Base-by-base conservation (phyloP, 2,797 vertebrate species). In the Catamblyrhynchus diadema region DNA sequence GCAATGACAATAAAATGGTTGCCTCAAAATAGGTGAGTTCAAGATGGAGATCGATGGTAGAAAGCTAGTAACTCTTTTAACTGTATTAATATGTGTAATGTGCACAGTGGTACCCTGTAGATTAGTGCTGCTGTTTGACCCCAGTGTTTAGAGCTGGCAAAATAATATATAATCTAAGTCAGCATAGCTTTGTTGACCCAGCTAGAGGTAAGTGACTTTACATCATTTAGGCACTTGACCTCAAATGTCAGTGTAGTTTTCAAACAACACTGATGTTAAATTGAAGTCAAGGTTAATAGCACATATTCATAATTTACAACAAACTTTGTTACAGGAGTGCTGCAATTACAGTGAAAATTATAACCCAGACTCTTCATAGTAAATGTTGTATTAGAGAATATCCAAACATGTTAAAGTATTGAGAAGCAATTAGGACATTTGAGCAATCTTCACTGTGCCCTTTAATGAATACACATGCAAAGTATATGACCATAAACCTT, bases 261-360 rank as follows among this genome's bases (percentile, higher is more conserved):
- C 53, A 74, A 35, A 67, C 35, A 89, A 62, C 72, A 86, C 8
- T 41, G 22, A 62, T 56, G 33, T 87, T 89, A 74, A 87, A 82
- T 39, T 87, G 60, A 92, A 92, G 75, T 91, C 50, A 59, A 88
- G 50, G 61, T 91, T 95, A 93, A 90, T 84, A 73, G 65, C 44
- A 80, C 13, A 54, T 85, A 54, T 67, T 77, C 1, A 0, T 85
- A 80, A 77, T 91, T 91, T 93, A 37, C 64, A 82, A 37, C 50
- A 87, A 92, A 83, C 35, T 93, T 94, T 73, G 27, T 78, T 69
- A 62, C 23, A 88, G 28, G 50, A 77, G 45, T 70, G 41, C 45
- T 90, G 51, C 70, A 70, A 75, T 93, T 95, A 84, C 16, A 64
- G 25, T 51, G 19, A 86, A 59, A 86, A 81, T 90, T 95, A 88